Conservation (phyloP, 1,140 invertebrate genomes). For the Lepidurus packardi region DNA sequence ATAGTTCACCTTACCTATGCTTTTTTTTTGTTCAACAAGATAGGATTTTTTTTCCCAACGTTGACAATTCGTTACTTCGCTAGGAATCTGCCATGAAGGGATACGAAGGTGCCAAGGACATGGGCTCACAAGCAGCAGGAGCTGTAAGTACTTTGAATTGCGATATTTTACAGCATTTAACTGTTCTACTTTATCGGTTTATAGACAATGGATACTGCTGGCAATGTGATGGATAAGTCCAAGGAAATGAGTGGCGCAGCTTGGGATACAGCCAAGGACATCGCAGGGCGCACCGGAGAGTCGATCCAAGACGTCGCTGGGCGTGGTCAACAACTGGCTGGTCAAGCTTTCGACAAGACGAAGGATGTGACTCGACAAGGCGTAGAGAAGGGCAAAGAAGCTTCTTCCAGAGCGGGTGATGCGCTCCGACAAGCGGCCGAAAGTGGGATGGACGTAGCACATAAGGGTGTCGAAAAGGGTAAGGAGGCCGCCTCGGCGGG, state of each 20-base stretch:
- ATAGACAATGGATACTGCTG: not conserved
- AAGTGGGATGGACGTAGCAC: not conserved
- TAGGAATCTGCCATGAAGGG: not conserved
- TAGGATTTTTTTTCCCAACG: not conserved
- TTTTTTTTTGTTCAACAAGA: not conserved
- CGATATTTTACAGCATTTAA: too few species aligned
- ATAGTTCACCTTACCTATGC: not conserved
- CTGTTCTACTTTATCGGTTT: not conserved
- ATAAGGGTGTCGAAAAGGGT: not conserved
- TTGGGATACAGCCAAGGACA: not conserved
- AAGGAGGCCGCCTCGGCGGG: not conserved
- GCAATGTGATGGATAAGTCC: slow-evolving; percentile 26
- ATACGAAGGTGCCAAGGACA: not conserved
- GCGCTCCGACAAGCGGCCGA: not conserved
- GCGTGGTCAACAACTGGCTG: not conserved
- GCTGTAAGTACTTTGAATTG: not conserved
- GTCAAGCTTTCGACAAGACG: not conserved
- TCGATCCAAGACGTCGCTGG: not conserved
- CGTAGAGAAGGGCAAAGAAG: not conserved
- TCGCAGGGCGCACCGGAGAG: not conserved
- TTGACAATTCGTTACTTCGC: not conserved
- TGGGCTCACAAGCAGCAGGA: not conserved
- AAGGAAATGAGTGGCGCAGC: not conserved
- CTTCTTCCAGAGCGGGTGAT: not conserved
- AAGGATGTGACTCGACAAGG: not conserved